phyloP scores from a whole-genome alignment of 2,888 invertebrate species.

The Lamproptera curius region DNA sequence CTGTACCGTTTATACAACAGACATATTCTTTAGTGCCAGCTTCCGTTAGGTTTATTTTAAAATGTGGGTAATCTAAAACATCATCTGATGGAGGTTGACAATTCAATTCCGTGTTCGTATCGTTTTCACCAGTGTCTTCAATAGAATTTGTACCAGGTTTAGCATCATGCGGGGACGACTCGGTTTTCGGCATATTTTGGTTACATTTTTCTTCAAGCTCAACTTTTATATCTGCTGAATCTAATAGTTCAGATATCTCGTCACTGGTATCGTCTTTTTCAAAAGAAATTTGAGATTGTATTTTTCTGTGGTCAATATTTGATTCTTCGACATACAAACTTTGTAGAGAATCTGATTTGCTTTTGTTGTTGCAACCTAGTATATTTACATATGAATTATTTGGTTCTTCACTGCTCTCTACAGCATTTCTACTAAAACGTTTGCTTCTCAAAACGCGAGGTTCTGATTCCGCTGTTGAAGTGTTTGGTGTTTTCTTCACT shows the following conservation, averaged over 20 bases:
- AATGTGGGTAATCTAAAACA: slow-evolving; percentile 48
- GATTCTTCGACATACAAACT: slow-evolving; percentile 15
- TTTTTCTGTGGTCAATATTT: slow-evolving; percentile 22
- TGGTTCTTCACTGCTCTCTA: slow-evolving; percentile 23
- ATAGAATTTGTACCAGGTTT: not conserved
- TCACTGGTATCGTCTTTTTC: slow-evolving; percentile 46
- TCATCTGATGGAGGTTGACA: slow-evolving; percentile 21
- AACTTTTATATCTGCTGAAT: slow-evolving; percentile 20
- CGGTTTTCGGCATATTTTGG: no score
- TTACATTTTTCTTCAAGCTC: slow-evolving; percentile 25
- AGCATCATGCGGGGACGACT: slow-evolving; percentile 8
- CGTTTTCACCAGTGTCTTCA: not conserved
- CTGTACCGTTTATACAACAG: slow-evolving; percentile 58
- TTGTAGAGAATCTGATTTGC: not conserved
- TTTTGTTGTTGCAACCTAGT: slow-evolving; percentile 18
- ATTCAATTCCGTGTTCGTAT: not conserved
- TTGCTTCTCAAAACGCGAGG: slow-evolving; percentile 43
- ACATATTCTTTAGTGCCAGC: slow-evolving; percentile 57
- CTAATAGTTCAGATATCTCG: slow-evolving; percentile 24
- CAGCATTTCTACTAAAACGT: slow-evolving; percentile 38
- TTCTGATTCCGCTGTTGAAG: slow-evolving; percentile 26
- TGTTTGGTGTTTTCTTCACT: slow-evolving; percentile 29
- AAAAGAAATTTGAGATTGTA: slow-evolving; percentile 56
- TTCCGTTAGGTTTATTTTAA: slow-evolving; percentile 46
- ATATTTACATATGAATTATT: slow-evolving; percentile 31